phyloP scores from a whole-genome alignment of 2,113 vertebrate genomes.

The Vidua macroura region DNA sequence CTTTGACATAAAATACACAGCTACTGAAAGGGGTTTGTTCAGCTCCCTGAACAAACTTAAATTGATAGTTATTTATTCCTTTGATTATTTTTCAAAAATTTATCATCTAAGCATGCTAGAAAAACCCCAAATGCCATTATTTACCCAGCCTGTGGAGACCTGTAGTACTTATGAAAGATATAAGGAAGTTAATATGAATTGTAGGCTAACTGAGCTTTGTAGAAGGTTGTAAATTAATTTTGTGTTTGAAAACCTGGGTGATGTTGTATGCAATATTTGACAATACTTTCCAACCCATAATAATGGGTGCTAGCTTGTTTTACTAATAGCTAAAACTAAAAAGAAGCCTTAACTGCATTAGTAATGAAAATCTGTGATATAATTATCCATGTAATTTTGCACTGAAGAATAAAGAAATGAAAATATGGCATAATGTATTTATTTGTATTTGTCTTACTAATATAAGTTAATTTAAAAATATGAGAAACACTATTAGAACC shows the following conservation, averaged over 20 bases:
- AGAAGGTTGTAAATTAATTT: neutral
- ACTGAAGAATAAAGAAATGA: neutral
- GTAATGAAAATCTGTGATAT: neutral
- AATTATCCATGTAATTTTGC: neutral
- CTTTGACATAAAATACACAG: neutral
- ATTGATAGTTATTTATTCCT: neutral
- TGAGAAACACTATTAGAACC: neutral
- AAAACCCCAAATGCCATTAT: rapidly evolving
- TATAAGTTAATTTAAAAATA: neutral
- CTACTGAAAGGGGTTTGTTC: neutral
- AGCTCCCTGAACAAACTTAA: neutral
- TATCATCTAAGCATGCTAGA: neutral
- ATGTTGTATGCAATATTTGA: neutral
- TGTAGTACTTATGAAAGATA: neutral
- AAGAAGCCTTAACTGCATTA: neutral
- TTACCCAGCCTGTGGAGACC: neutral
- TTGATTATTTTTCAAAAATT: neutral
- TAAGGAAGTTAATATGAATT: neutral
- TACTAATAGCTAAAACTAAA: neutral
- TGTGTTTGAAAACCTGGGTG: neutral
- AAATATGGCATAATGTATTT: neutral
- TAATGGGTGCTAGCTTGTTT: neutral
- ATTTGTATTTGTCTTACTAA: neutral
- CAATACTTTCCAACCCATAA: neutral
- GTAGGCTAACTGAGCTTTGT: neutral